Conservation (phyloP, 2,797 vertebrate genomes). For the Furcifer pardalis region DNA sequence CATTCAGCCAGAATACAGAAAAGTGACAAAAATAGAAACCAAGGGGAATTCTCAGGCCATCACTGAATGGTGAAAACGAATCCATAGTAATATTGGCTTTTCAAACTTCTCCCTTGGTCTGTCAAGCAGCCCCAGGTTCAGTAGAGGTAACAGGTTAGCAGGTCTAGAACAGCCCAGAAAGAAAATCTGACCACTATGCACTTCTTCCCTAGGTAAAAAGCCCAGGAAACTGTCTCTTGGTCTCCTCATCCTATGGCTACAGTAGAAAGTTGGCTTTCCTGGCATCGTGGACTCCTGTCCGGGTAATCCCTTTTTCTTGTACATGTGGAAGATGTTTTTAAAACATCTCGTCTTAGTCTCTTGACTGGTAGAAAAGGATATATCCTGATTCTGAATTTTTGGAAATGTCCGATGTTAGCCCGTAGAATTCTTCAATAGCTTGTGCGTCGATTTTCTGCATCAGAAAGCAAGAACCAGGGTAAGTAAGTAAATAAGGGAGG, state of each 20-base stretch:
- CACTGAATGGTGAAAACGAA: constrained; percentile 38
- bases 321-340: neutral
- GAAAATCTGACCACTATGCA: constrained; percentile 63
- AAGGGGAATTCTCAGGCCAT: constrained; percentile 59
- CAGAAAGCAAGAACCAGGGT: constrained; percentile 30
- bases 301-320: constrained; percentile 54
- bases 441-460: constrained; percentile 92
- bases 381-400: constrained; percentile 96
- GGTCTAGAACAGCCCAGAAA: constrained; percentile 60
- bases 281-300: constrained; percentile 13
- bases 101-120: constrained; percentile 55
- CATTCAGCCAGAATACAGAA: constrained; percentile 70
- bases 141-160: constrained; percentile 69
- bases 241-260: constrained; percentile 53
- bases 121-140: constrained; percentile 66
- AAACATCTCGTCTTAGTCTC: constrained; percentile 82
- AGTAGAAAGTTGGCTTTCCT: constrained; percentile 43
- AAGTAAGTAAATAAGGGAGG: no score
- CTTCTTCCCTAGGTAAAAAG: constrained; percentile 21
- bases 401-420: constrained; percentile 93
- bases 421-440: constrained; percentile 95
- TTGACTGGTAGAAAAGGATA: constrained; percentile 96
- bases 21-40: constrained; percentile 58
- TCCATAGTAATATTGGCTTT: constrained; percentile 51
- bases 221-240: constrained; percentile 24